Evolutionary conservation across 2,113 vertebrate species (phyloP).

Genomic region (Agelaius phoeniceus): DNA sequence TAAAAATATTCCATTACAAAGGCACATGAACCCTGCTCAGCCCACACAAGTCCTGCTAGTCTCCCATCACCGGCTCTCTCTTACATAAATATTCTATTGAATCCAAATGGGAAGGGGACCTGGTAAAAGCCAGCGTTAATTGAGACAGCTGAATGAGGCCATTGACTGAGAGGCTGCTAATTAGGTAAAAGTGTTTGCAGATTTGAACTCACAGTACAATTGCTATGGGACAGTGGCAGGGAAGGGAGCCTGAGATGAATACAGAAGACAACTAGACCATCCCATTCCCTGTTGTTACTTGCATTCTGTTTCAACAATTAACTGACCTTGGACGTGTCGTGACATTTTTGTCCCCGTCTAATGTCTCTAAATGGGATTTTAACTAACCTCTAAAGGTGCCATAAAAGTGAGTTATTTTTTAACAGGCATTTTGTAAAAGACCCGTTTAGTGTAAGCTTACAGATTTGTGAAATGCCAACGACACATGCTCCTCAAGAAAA

Average conservation of each 20-base stretch:
- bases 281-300: not conserved
- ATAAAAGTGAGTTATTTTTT: conserved; percentile 28
- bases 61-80: not conserved
- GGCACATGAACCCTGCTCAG: not conserved
- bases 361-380: conserved; percentile 19
- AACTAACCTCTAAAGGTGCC: not conserved
- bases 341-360: not conserved
- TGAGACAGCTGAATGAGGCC: conserved; percentile 9
- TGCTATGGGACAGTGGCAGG: not conserved
- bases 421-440: not conserved
- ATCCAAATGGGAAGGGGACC: conserved; percentile 6
- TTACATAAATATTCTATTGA: conserved; percentile 18
- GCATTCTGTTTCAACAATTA: not conserved
- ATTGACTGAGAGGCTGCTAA: conserved; percentile 17
- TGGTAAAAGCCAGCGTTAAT: not conserved
- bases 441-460: not conserved
- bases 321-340: not conserved
- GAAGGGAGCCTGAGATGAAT: not conserved
- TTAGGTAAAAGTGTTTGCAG: conserved; percentile 35
- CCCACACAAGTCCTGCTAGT: not conserved
- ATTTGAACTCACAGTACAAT: not conserved
- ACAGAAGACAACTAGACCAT: not conserved
- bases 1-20: not conserved
- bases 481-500: not conserved
- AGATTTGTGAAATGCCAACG: not conserved